Conservation (phyloP, 2,888 invertebrate species). For the Xanthorhoe spadicearia region DNA sequence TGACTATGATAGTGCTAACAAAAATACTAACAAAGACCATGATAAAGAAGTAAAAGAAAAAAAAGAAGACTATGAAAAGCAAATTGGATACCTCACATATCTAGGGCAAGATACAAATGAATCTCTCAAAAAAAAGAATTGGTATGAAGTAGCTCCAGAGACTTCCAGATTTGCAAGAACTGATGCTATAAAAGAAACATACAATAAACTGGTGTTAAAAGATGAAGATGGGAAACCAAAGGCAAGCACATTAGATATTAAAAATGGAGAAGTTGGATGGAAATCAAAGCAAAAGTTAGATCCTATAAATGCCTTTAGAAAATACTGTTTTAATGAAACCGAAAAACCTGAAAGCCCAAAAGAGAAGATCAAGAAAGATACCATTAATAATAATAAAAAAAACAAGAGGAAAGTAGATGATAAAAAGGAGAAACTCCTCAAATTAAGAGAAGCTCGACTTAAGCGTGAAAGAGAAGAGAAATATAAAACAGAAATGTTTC, state of each 20-base stretch:
- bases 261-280: constrained; percentile 86
- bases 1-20: constrained; percentile 91
- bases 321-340: constrained; percentile 63
- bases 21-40: constrained; percentile 92
- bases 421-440: constrained; percentile 80
- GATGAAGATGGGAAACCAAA: constrained; percentile 77
- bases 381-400: constrained; percentile 48
- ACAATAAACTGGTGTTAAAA: constrained; percentile 75
- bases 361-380: constrained; percentile 22
- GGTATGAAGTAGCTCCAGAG: constrained; percentile 92
- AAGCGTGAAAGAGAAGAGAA: constrained; percentile 93
- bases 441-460: constrained; percentile 90
- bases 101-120: constrained; percentile 97
- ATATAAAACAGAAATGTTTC: constrained; percentile 87
- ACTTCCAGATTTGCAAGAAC: constrained; percentile 69
- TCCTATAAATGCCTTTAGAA: constrained; percentile 89
- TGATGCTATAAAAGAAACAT: constrained; percentile 72
- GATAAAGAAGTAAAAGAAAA: constrained; percentile 95
- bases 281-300: constrained; percentile 89
- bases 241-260: constrained; percentile 63
- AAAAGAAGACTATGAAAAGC: constrained; percentile 98
- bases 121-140: constrained; percentile 92
- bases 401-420: constrained; percentile 48
- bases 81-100: constrained; percentile 98
- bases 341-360: constrained; percentile 32